Conservation (phyloP, 2,113 vertebrate genomes). For the Lamprologus speciosus region DNA sequence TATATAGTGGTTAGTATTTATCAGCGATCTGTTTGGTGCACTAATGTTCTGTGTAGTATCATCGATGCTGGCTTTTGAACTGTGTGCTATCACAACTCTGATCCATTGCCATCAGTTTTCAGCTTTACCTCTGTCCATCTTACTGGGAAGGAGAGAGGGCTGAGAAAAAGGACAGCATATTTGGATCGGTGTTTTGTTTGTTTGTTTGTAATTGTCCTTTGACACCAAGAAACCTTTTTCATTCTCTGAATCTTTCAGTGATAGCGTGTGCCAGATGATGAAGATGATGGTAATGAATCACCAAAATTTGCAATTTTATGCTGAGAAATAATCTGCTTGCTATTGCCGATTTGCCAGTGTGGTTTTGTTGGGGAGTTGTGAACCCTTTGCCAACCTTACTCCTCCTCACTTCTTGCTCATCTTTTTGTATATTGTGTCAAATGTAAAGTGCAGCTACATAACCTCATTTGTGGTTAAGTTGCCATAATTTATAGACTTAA, state of each 20-base stretch:
- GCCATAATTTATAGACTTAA: neutral
- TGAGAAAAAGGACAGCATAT: neutral
- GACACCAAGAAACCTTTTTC: neutral
- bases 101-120: neutral
- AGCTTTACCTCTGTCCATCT: neutral
- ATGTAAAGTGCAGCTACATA: neutral
- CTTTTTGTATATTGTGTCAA: neutral
- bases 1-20: neutral
- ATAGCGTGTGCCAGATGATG: rapidly evolving
- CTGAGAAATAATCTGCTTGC: neutral
- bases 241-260: neutral
- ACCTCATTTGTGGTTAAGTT: neutral
- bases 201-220: neutral
- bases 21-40: neutral
- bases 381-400: neutral
- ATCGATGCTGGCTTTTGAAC: neutral
- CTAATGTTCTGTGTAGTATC: neutral
- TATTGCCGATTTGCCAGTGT: neutral
- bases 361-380: neutral
- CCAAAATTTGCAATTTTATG: neutral
- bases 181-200: neutral
- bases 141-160: neutral
- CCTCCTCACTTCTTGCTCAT: neutral
- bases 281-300: neutral
- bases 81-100: neutral